A percentile compares a stretch with the other conserved stretches of the same genome.
Conservation (phyloP, 2,113 vertebrate genomes). For the Hemicordylus capensis region DNA sequence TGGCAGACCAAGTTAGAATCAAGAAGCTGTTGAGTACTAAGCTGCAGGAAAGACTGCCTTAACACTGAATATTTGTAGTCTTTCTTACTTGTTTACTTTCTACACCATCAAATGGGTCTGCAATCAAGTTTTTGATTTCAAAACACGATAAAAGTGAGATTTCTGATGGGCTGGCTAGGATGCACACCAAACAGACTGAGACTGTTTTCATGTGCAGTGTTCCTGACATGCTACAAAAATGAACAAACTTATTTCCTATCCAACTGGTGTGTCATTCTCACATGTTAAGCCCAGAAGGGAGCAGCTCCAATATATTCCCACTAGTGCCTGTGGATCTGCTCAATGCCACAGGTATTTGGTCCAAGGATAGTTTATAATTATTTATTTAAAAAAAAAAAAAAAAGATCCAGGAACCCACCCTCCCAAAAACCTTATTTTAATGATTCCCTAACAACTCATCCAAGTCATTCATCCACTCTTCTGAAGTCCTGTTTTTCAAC, state of each 20-base stretch:
- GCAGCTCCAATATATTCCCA: slow-evolving; percentile 65
- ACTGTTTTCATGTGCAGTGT: slow-evolving; percentile 47
- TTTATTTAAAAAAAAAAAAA: slow-evolving; percentile 54
- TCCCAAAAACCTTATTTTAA: slow-evolving; percentile 68
- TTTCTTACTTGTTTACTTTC: slow-evolving; percentile 53
- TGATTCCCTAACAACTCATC: slow-evolving; percentile 93
- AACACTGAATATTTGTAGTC: slow-evolving; percentile 58
- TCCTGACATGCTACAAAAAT: slow-evolving; percentile 31
- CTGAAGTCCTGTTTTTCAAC: slow-evolving; percentile 93
- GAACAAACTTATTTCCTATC: slow-evolving; percentile 34
- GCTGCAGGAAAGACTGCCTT: slow-evolving; percentile 57
- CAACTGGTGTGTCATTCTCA: slow-evolving; percentile 37
- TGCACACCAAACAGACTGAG: slow-evolving; percentile 21
- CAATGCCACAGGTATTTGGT: slow-evolving; percentile 79
- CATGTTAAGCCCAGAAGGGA: slow-evolving; percentile 45
- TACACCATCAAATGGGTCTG: slow-evolving; percentile 39
- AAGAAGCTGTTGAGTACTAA: slow-evolving; percentile 50
- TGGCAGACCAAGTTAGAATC: slow-evolving; percentile 45
- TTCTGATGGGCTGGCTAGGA: slow-evolving; percentile 56
- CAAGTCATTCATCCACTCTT: slow-evolving; percentile 97
- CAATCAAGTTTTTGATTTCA: slow-evolving; percentile 53
- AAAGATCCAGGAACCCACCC: slow-evolving; percentile 40
- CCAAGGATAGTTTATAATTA: slow-evolving; percentile 73
- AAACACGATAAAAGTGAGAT: slow-evolving; percentile 63
- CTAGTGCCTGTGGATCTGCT: slow-evolving; percentile 67